Evolutionary conservation across 1,140 invertebrate genomes (phyloP), one percentile per base, ranked within the genome.

Genomic region (Plectus sambesii): DNA sequence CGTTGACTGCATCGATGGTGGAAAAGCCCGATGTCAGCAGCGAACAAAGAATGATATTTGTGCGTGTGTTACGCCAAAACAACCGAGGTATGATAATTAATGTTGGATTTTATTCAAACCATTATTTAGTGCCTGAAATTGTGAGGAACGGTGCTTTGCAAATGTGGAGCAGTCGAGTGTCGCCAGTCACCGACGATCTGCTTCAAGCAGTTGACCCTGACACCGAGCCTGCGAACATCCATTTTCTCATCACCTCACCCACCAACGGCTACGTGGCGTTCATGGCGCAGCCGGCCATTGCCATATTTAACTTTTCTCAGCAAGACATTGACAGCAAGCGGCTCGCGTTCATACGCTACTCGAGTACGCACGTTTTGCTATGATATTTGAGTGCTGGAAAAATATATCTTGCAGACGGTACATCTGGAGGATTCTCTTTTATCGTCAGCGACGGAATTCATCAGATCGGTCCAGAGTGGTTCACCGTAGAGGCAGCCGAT

Each of bases 391-490:
- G n/a, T n/a, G n/a, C n/a, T 20, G n/a, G 35, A 25, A 50, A 22
- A 47, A 19, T 25, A 5, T 47, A 20, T 40, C 8, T 29, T 19
- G 5, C 19, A 38, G 42, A 23, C 51, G 52, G 40, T 29, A 22
- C 56, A 26, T 33, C 51, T 30, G 35, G 41, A 15, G 64, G 64
- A 12, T 67, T 67, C 42, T 58, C 59, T 3, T 67, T 67, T 49
- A 42, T 69, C 23, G 49, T 69, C 22, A 59, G 51, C 8, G 66
- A 67, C 43, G 64, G 64, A 17, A 17, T 47, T 4, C 45, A 49
- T 37, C 66, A 67, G 47, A 49, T 49, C 15, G 47, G 52, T 9
- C 52, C 63, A 8, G 66, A 69, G 47, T 66, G 56, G 56, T 67
- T 67, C 35, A 38, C 44, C 1, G 57, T 66, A 23, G 59, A 61